These are phyloP conservation scores for Lamprologus ornatipinnis DNA, from an alignment of 2,113 vertebrate species.

Conservation along the genomic window DNA sequence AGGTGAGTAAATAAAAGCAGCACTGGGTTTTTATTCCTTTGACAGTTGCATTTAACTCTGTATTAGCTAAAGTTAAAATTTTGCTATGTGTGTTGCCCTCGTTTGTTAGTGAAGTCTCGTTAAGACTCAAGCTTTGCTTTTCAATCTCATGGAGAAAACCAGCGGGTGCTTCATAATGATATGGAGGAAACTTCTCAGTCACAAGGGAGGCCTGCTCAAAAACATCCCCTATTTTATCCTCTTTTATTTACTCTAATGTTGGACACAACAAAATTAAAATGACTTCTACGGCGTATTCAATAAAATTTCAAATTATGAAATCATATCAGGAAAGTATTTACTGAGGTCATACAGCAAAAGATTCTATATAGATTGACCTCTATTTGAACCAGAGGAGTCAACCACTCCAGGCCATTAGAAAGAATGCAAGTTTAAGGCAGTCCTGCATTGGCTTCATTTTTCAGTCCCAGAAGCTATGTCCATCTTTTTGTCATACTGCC, in stretches of 20 bases:
- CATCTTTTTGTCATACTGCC: background rate
- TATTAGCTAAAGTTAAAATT: background rate
- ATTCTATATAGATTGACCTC: background rate
- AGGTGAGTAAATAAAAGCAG: background rate
- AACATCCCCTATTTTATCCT: background rate
- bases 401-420: background rate
- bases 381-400: background rate
- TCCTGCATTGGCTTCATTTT: background rate
- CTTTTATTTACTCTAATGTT: background rate
- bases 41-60: background rate
- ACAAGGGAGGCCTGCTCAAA: background rate
- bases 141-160: background rate
- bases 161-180: background rate
- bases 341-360: background rate
- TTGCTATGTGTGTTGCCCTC: background rate
- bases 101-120: background rate
- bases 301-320: background rate
- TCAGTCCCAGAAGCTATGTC: background rate
- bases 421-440: background rate
- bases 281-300: rapidly evolving
- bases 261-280: background rate
- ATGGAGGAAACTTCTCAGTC: background rate
- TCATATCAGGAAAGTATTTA: background rate
- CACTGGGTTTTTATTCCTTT: background rate
- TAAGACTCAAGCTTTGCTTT: background rate